Evolutionary conservation across 2,113 vertebrate species (phyloP).

Genomic region (Catharus minimus): DNA sequence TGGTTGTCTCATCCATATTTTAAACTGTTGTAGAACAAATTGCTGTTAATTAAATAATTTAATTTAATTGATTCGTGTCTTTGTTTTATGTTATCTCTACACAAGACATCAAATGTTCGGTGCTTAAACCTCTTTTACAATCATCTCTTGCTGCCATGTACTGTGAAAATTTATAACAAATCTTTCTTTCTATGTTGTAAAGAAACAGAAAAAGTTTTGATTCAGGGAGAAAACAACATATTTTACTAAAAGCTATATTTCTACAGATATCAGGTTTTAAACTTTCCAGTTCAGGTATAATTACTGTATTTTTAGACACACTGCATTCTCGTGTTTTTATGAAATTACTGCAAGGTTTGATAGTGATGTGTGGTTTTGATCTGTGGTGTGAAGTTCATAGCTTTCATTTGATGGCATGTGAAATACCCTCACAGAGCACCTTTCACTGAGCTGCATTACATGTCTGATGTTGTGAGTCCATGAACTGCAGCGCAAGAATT

Average conservation of each 20-base stretch:
- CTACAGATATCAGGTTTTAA: not conserved
- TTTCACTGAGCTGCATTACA: not conserved
- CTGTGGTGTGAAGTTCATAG: not conserved
- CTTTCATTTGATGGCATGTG: not conserved
- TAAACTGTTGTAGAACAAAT: slow-evolving; percentile 45
- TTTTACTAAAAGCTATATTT: not conserved
- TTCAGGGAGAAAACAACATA: not conserved
- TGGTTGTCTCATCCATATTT: slow-evolving; percentile 61
- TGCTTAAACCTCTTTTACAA: not conserved
- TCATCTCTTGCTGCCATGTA: not conserved
- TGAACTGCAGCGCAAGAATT: not conserved
- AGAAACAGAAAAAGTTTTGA: not conserved
- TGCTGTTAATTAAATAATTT: slow-evolving; percentile 44
- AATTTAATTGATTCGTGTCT: slow-evolving; percentile 21
- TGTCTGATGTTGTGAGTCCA: not conserved
- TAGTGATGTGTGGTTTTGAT: not conserved
- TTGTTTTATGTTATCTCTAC: not conserved
- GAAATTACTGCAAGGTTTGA: not conserved
- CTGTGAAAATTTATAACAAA: not conserved
- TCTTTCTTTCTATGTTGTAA: not conserved
- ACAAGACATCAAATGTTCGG: not conserved
- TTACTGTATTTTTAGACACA: not conserved
- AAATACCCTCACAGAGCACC: not conserved
- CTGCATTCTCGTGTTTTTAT: not conserved
- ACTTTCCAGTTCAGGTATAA: not conserved